Evolutionary conservation across 2,888 invertebrate genomes (phyloP).

Genomic region (Drosophila eohydei): DNA sequence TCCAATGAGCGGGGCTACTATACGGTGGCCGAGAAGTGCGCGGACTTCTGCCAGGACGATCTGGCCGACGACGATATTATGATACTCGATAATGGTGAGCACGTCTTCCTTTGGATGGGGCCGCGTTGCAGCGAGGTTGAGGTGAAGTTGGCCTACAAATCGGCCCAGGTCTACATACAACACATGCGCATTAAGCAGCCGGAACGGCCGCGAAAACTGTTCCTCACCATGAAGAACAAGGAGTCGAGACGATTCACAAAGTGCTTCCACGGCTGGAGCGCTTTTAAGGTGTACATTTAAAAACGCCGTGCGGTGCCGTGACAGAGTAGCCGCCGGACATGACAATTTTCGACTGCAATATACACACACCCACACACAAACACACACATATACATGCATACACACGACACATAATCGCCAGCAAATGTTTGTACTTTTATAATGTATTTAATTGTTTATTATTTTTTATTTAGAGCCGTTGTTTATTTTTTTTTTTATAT

Average conservation of each 20-base stretch:
- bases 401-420: conserved; percentile 41
- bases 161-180: conserved; percentile 99
- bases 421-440: conserved; percentile 73
- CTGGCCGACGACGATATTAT: conserved; percentile 99
- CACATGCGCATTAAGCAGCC: conserved; percentile 98
- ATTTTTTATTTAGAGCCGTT: conserved; percentile 68
- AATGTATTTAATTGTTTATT: conserved; percentile 75
- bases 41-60: conserved; percentile 92
- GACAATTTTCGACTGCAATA: conserved; percentile 62
- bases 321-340: conserved; percentile 58
- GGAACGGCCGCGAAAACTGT: conserved; percentile 94
- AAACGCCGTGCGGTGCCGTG: conserved; percentile 58
- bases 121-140: conserved; percentile 99
- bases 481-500: conserved; percentile 44
- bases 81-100: conserved; percentile 99
- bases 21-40: conserved; percentile 98
- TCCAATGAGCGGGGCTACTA: conserved; percentile 99
- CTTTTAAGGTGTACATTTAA: conserved; percentile 88
- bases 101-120: conserved; percentile 99
- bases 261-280: conserved; percentile 99
- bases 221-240: conserved; percentile 97
- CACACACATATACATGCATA: not conserved
- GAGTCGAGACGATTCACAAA: conserved; percentile 97
- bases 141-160: conserved; percentile 99
- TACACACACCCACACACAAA: conserved; percentile 6